Percentiles rank a stretch among this genome's conserved stretches.
Evolutionary conservation across 2,797 vertebrate genomes (phyloP).

Genomic region (Oreochromis grahami): DNA sequence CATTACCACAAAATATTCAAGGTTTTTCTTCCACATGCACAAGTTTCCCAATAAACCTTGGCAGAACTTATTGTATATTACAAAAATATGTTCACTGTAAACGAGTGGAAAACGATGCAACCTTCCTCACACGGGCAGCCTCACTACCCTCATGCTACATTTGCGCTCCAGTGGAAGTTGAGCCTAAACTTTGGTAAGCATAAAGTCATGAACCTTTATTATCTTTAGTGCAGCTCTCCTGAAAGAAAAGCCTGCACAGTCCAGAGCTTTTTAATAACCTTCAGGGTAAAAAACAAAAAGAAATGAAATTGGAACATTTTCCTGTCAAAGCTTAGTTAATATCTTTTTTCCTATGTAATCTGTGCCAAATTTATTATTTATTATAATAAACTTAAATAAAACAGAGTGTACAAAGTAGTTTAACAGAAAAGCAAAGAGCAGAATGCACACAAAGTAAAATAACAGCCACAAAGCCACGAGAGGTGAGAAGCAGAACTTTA

Average conservation of each 20-base stretch:
- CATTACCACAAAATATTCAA: not conserved
- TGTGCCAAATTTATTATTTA: not conserved
- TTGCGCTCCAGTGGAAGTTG: not conserved
- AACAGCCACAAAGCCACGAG: not conserved
- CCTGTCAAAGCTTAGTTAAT: not conserved
- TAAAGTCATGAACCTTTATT: not conserved
- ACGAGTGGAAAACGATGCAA: not conserved
- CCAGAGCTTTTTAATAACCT: not conserved
- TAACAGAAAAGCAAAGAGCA: not conserved
- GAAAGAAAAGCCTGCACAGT: not conserved
- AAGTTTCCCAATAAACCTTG: not conserved
- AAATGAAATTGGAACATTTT: not conserved
- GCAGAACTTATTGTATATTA: not conserved
- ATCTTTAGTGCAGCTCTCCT: not conserved
- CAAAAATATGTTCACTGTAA: not conserved
- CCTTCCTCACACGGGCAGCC: not conserved
- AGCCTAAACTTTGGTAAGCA: not conserved
- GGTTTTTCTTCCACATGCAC: not conserved
- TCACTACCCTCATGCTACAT: not conserved
- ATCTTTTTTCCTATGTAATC: rapidly evolving
- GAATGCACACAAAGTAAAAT: not conserved
- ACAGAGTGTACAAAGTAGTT: not conserved
- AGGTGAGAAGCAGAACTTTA: not conserved
- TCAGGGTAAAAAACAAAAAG: not conserved
- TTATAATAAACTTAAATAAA: not conserved